Conservation (phyloP, 2,113 vertebrate genomes). For the Colossoma macropomum region DNA sequence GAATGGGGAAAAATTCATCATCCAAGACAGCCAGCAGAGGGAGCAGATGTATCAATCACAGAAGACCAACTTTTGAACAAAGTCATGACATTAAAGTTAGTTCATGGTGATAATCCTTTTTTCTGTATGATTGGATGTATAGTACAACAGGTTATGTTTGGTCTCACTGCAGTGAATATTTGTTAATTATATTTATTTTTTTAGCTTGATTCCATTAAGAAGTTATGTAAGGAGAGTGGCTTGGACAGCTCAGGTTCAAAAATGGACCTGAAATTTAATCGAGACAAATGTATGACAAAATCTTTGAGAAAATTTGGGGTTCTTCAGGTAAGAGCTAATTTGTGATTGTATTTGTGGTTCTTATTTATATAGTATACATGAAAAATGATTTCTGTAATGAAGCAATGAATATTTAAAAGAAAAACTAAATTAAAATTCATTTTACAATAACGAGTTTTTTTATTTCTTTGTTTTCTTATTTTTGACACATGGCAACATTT, state of each 20-base stretch:
- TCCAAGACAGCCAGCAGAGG: background rate
- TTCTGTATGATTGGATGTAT: too few relatives aligned
- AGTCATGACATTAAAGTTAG: constrained; percentile 25
- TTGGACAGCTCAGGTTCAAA: constrained; percentile 25
- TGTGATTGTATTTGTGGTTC: too few relatives aligned
- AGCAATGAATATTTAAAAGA: too few relatives aligned
- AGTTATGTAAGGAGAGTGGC: constrained; percentile 8
- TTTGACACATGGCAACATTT: background rate
- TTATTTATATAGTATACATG: too few relatives aligned
- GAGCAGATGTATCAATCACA: background rate
- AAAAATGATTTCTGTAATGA: too few relatives aligned
- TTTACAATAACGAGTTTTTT: too few relatives aligned
- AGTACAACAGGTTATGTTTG: background rate
- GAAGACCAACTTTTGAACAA: constrained; percentile 28
- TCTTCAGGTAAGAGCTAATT: constrained; percentile 28
- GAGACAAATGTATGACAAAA: constrained; percentile 33
- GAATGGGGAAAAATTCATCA: constrained; percentile 36
- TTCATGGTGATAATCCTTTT: too few relatives aligned
- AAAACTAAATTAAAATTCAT: too few relatives aligned
- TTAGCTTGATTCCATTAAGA: background rate
- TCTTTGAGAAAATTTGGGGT: constrained; percentile 25
- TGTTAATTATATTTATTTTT: background rate
- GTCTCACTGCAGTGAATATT: background rate
- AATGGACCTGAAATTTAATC: constrained; percentile 30
- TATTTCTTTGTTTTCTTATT: background rate